Evolutionary conservation across 2,113 vertebrate species (phyloP), one percentile per base, ranked within the genome.

Genomic region (Raja brachyura): DNA sequence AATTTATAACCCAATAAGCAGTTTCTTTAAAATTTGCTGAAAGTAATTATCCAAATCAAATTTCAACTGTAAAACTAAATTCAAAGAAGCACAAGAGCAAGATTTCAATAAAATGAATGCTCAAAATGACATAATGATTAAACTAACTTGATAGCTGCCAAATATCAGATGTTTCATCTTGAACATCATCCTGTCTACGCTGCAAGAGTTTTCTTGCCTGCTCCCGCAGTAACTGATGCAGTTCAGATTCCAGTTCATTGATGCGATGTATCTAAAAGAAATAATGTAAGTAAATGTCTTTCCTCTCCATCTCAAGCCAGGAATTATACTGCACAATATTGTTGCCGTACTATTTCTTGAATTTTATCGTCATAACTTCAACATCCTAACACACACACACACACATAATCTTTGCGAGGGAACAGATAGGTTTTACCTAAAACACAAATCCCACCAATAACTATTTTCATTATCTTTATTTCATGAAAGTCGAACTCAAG

Each of bases 171-270:
- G 97, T 97, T 94, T 97, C 97, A 68, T 94, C 95, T 93, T 96
- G 96, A 93, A 97, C 94, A 31, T 96, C 96, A 54, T 97, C 96
- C 94, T 96, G 97, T 95, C 98, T 98, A 93, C 95, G 95, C 93
- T 96, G 95, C 13, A 96, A 81, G 93, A 97, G 93, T 2, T 14
- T 94, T 94, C 95, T 93, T 1, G 96, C 96, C 94, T 94, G 97
- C 78, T 97, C 96, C 81, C 96, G 97, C 94, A 97, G 95, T 59
- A 98, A 95, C 39, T 93, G 48, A 74, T 97, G 97, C 93, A 97
- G 94, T 90, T 98, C 96, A 95, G 97, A 90, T 63, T 99, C 98
- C 76, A 97, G 93, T 0, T 97, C 95, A 94, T 98, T 97, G 77
- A 99, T 97, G 93, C 75, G 94, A 93, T 95, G 90, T 94, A 98